A percentile compares a stretch with the other conserved stretches of the same genome.
Conservation (phyloP, 2,888 invertebrate genomes). For the Cryptocheilus praepositus region DNA sequence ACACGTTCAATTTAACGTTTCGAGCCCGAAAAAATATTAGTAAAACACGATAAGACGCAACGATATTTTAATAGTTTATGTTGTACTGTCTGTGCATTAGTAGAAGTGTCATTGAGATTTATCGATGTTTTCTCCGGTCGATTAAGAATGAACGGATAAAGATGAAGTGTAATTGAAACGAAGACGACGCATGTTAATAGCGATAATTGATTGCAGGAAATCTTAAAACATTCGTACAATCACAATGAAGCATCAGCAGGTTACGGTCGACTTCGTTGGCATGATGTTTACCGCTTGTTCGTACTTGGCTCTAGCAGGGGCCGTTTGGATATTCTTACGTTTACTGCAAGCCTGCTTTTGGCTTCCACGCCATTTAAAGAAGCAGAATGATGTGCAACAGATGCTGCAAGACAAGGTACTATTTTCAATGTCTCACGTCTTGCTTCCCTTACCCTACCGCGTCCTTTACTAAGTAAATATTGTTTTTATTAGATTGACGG, state of each 20-base stretch:
- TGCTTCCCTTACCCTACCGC: no score
- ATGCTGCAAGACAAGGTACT: constrained; percentile 77
- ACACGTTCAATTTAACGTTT: no score
- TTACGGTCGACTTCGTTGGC: constrained; percentile 81
- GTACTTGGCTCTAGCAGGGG: constrained; percentile 79
- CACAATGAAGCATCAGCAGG: constrained; percentile 81
- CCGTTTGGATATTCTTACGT: constrained; percentile 81
- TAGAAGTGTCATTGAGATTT: no score
- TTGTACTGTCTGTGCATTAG: no score
- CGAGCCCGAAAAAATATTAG: no score
- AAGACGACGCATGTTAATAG: background rate
- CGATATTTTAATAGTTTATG: no score
- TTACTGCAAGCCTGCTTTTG: constrained; percentile 81
- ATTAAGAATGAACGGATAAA: no score
- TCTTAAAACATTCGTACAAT: constrained; percentile 31
- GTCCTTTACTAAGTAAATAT: no score
- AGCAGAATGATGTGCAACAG: constrained; percentile 77
- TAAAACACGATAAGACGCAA: no score
- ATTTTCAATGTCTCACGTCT: constrained; percentile 12
- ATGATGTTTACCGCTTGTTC: constrained; percentile 81
- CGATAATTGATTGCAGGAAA: constrained; percentile 42
- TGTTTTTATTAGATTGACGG: constrained; percentile 57
- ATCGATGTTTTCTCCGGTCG: no score
- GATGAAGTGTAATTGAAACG: background rate
- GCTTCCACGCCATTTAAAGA: constrained; percentile 79